Base-by-base conservation (phyloP, 2,113 vertebrate genomes). In the Potamarius usumacintae region DNA sequence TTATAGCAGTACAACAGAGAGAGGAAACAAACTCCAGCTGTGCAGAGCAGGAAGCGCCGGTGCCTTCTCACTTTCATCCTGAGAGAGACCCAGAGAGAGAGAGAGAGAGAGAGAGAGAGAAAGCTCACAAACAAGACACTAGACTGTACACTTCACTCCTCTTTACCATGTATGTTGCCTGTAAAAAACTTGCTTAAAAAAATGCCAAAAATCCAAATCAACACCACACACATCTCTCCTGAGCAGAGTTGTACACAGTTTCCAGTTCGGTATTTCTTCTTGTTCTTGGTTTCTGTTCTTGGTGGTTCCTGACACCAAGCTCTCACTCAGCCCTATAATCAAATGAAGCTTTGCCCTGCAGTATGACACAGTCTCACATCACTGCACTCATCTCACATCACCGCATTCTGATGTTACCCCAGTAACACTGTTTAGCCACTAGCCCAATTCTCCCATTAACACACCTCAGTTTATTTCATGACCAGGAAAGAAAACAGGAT, bases 31-130 rank as follows among this genome's bases (percentile, higher is more conserved):
- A 97, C 94, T 92, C 96, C 96, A 88, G 95, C 96, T 91, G 96
- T 96, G 93, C 96, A 96, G 93, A 97, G 93, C 94, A 97, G 91
- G 90, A 97, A 96, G 91, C 95, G 93, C 88, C 95, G 96, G 94
- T 95, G 93, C 85, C 95, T 96, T 94, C 96, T 95, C 93, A 96
- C 95, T 94, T 96, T 97, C 95, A 96, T 96, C 95, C 97, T 97
- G 57, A 87, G 86, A 91, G 14, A 85, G 25, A 87, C 14, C 53
- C 8, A 27, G 42, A 80, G 76, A 65, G 15, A 77, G 11, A 71
- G 22, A 72, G 72, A 71, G 14, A 69, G 65, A 27, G 42, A 80
- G 76, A 65, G 15, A 77, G 65, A 69, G 15, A 72, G 15, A 72
- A 8, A 42, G 4, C 27, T 11, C 10, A 50, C 1, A 77, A 53